A percentile compares a stretch with the other conserved stretches of the same genome.
Conservation (phyloP, 2,888 invertebrate species). For the Fragum sueziense region DNA sequence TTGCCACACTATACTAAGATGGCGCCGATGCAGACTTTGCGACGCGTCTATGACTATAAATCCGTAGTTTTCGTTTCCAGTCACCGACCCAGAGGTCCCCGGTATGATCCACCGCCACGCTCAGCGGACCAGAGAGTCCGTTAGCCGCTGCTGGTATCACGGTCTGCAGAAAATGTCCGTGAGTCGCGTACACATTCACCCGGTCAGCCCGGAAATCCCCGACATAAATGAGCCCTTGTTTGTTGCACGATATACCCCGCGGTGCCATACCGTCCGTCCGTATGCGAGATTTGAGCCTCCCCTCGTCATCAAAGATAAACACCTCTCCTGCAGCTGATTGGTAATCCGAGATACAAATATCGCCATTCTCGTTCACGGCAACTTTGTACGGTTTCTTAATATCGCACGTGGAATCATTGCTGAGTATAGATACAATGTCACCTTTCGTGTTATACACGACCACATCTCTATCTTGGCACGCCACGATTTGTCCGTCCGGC, state of each 20-base stretch:
- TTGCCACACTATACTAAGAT: background rate
- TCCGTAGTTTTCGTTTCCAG: slow-evolving; percentile 55
- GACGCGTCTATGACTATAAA: slow-evolving; percentile 41
- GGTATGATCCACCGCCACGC: slow-evolving; percentile 44
- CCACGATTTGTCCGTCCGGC: slow-evolving; percentile 38
- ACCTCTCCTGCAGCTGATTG: slow-evolving; percentile 55
- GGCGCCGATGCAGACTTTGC: background rate
- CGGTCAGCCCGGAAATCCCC: slow-evolving; percentile 54
- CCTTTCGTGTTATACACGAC: slow-evolving; percentile 31
- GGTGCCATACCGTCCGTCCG: slow-evolving; percentile 61
- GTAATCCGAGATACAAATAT: slow-evolving; percentile 58
- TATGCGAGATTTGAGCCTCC: slow-evolving; percentile 39
- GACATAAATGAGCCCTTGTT: slow-evolving; percentile 54
- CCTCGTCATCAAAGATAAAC: slow-evolving; percentile 48
- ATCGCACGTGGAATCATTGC: slow-evolving; percentile 27
- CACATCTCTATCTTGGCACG: slow-evolving; percentile 40
- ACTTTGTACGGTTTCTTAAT: slow-evolving; percentile 59
- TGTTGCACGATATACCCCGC: slow-evolving; percentile 47
- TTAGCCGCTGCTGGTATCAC: slow-evolving; percentile 22
- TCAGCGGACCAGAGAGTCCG: slow-evolving; percentile 55
- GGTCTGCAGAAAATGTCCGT: slow-evolving; percentile 57
- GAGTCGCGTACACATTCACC: slow-evolving; percentile 52
- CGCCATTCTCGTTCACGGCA: slow-evolving; percentile 50
- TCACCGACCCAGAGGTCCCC: slow-evolving; percentile 59
- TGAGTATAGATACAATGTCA: slow-evolving; percentile 18